Evolutionary conservation across 2,888 invertebrate genomes (phyloP), one percentile per base, ranked within the genome.

Genomic region (Dexiosoma caninum): DNA sequence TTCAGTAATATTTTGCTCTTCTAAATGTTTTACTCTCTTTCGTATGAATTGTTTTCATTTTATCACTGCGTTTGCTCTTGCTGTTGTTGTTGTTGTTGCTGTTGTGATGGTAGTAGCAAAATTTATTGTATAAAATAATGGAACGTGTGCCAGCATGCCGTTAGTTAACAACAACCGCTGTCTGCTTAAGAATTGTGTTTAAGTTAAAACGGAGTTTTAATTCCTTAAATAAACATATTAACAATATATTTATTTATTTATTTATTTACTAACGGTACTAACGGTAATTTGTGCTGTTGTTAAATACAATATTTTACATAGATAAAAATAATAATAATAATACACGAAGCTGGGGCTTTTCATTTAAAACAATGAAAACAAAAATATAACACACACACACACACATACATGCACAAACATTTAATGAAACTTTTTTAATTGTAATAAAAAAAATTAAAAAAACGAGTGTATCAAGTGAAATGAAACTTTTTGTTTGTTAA

Each of bases 121-220:
- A n/a, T 27, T 37, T 60, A 30, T 69, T 57, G 16, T 81, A 81
- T 81, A 77, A 76, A 81, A 77, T 69, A 69, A 19, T 46, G 16
- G 27, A 49, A 59, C 46, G 21, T 74, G 32, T 37, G 12, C 10
- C 42, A 75, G 27, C 59, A 55, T 60, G 53, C 59, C 64, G 77
- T 78, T 74, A 81, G 81, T 81, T 72, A 55, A 59, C 77, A 69
- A 69, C 77, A 51, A 53, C 72, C 35, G 42, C 62, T 69, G 67
- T 9, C 37, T 32, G 57, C 9, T 42, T 51, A 77, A 77, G 72
- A 77, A 46, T 55, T 57, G 35, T 40, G 1, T 44, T 60, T 30
- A 7, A 10, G 7, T 8, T 16, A 14, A 49, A 49, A 14, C 30
- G 67, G 30, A 32, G 1, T 23, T 35, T 40, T 16, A 12, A 12